These are phyloP conservation scores for Eilema sororculum DNA, from an alignment of 2,888 invertebrate genomes.

Conservation along the genomic window DNA sequence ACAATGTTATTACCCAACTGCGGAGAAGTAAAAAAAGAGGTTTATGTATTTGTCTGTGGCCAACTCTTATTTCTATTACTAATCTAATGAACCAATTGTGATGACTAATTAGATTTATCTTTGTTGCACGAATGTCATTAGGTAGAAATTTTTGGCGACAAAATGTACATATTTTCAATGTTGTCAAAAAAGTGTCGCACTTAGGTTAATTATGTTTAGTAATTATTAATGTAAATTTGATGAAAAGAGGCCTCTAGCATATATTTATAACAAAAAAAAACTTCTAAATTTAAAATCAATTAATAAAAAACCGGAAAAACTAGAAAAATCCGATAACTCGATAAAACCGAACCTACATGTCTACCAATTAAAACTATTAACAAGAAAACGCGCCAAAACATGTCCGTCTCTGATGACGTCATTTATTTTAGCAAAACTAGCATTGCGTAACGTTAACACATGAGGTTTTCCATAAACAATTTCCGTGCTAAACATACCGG, in stretches of 20 bases:
- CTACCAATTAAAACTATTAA: slow-evolving; percentile 5
- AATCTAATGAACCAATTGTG: too few species aligned
- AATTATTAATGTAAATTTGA: neutral
- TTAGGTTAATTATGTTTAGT: neutral
- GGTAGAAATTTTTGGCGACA: neutral
- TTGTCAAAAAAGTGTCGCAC: neutral
- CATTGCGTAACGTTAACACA: slow-evolving; percentile 47
- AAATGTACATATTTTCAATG: neutral
- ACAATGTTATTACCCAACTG: neutral
- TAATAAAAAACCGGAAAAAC: neutral
- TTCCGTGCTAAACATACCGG: slow-evolving; percentile 48
- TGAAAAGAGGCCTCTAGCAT: neutral
- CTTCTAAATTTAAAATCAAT: neutral
- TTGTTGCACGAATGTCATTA: too few species aligned
- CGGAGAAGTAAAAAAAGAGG: neutral
- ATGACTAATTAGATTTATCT: too few species aligned
- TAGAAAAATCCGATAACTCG: neutral
- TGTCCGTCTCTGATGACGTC: slow-evolving; percentile 16
- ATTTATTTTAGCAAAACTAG: slow-evolving; percentile 39
- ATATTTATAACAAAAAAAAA: neutral
- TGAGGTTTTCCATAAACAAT: slow-evolving; percentile 56
- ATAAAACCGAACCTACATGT: neutral
- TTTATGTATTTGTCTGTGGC: neutral
- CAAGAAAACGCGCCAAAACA: slow-evolving; percentile 9
- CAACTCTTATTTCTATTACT: too few species aligned